These are phyloP conservation scores for Beroe ovata DNA, from an alignment of 37 sponge, comb jelly and placozoan genomes.

Conservation along the genomic window DNA sequence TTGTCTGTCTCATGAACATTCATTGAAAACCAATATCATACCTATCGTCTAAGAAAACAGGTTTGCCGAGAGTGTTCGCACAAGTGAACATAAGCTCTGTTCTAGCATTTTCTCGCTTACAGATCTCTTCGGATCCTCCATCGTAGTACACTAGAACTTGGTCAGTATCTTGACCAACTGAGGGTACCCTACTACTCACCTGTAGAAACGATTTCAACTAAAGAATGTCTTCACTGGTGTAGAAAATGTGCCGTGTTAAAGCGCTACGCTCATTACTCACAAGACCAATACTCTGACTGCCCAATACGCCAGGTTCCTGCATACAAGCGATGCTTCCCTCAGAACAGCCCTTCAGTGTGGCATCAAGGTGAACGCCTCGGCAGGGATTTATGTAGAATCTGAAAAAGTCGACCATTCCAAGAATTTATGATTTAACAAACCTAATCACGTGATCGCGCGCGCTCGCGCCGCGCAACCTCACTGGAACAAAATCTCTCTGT, in stretches of 20 bases:
- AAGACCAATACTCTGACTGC: neutral
- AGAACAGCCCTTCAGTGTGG: neutral
- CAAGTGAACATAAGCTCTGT: conserved; percentile 26
- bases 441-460: no score
- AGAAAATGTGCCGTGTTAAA: no score
- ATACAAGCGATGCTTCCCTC: neutral
- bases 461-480: no score
- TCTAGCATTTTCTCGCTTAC: neutral
- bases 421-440: neutral
- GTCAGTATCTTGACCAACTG: neutral
- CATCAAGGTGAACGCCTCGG: conserved; percentile 1
- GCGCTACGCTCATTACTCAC: conserved; percentile 39
- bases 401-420: neutral
- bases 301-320: neutral
- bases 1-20: no score
- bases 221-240: no score
- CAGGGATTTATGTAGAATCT: conserved; percentile 13
- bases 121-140: neutral
- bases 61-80: conserved; percentile 49
- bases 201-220: no score
- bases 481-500: no score
- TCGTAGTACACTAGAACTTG: neutral
- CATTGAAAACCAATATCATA: no score
- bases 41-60: conserved; percentile 23
- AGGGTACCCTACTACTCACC: no score